Percentiles rank a stretch among this genome's conserved stretches.
phyloP scores from a whole-genome alignment of 2,888 invertebrate genomes.

The Cinara cedri region DNA sequence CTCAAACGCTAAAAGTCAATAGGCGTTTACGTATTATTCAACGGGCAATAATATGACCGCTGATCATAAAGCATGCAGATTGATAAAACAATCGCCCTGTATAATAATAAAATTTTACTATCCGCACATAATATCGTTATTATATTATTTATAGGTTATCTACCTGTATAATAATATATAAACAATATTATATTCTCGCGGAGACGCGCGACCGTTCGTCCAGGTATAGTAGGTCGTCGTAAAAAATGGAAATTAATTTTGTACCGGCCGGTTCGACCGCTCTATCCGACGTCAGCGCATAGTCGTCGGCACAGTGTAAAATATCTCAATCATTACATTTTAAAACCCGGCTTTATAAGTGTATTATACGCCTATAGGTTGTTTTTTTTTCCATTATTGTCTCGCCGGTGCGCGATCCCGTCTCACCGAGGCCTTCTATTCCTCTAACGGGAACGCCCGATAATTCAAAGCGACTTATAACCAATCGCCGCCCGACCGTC shows the following conservation, averaged over 20 bases:
- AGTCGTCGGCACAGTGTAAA: background rate
- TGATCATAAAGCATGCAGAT: too few relatives aligned
- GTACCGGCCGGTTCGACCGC: background rate
- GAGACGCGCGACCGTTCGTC: too few relatives aligned
- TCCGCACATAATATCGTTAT: background rate
- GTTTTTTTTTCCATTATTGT: too few relatives aligned
- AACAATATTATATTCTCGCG: background rate
- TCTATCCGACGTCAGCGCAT: background rate
- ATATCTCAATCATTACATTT: conserved; percentile 32
- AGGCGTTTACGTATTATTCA: too few relatives aligned
- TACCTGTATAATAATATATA: too few relatives aligned
- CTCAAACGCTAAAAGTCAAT: too few relatives aligned
- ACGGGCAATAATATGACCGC: too few relatives aligned
- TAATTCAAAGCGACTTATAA: conserved; percentile 26
- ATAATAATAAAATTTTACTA: background rate
- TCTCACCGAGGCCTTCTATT: conserved; percentile 7
- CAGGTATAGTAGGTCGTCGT: background rate
- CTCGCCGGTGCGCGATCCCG: background rate
- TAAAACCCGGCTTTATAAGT: background rate
- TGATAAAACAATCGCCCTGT: too few relatives aligned
- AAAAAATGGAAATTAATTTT: conserved; percentile 30
- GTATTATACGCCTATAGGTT: background rate
- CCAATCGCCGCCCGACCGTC: conserved; percentile 8
- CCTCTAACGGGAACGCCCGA: conserved; percentile 17
- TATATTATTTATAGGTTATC: background rate